Percentiles rank a stretch among this genome's conserved stretches.
Conservation (phyloP, 2,888 invertebrate genomes). For the Polydesmus complanatus region DNA sequence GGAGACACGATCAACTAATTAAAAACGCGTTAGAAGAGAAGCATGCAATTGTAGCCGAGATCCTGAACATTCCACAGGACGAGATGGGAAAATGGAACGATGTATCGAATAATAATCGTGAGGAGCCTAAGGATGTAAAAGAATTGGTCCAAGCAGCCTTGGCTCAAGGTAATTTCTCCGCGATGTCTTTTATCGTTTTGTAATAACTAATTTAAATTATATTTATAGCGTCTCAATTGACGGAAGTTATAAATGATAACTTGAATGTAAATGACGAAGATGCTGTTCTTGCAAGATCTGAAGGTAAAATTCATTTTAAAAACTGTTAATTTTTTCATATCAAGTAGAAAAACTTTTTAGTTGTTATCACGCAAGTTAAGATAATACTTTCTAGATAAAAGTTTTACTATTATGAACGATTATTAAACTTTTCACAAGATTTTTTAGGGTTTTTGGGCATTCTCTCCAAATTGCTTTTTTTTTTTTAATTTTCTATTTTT, state of each 20-base stretch:
- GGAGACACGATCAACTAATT: slow-evolving; percentile 55
- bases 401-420: too few species aligned
- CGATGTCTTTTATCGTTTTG: slow-evolving; percentile 1
- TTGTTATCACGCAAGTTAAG: too few species aligned
- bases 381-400: too few species aligned
- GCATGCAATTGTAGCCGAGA: slow-evolving; percentile 57
- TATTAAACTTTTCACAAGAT: too few species aligned
- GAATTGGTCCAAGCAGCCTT: slow-evolving; percentile 56
- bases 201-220: slow-evolving; percentile 9
- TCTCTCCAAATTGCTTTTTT: too few species aligned
- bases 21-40: slow-evolving; percentile 55
- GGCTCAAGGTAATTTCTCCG: slow-evolving; percentile 41
- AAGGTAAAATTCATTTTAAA: slow-evolving; percentile 21
- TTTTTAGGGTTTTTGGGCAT: too few species aligned
- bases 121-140: slow-evolving; percentile 45
- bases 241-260: slow-evolving; percentile 42
- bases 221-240: slow-evolving; percentile 40
- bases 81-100: slow-evolving; percentile 54
- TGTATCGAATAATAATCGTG: slow-evolving; percentile 42
- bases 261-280: slow-evolving; percentile 44
- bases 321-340: background rate
- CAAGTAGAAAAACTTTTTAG: background rate
- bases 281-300: slow-evolving; percentile 37
- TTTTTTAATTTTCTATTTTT: too few species aligned
- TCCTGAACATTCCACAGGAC: slow-evolving; percentile 57